Percentiles rank a stretch among this genome's conserved stretches.
phyloP scores from a whole-genome alignment of 1,140 invertebrate species.

The Macrocentrus cingulum region DNA sequence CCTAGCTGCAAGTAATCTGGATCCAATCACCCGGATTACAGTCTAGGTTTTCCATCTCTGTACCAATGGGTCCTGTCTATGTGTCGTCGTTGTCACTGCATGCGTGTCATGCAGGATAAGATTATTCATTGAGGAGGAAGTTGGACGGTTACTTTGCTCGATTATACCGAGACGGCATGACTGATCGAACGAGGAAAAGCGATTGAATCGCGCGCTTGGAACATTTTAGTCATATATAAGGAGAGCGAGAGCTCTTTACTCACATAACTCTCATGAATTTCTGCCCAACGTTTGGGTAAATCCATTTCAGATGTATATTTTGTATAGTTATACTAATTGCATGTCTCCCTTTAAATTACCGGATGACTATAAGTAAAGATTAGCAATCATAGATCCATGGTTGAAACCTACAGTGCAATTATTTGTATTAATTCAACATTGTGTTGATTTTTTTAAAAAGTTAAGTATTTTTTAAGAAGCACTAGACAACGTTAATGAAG shows the following conservation, averaged over 20 bases:
- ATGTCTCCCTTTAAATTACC: no score
- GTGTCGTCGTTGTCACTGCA: background rate
- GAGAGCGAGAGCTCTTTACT: background rate
- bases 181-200: slow-evolving; percentile 10
- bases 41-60: slow-evolving; percentile 1
- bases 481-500: no score
- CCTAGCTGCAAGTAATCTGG: background rate
- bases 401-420: no score
- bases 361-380: no score
- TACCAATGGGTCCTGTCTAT: background rate
- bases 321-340: no score
- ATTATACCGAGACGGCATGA: slow-evolving; percentile 8
- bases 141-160: slow-evolving; percentile 7
- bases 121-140: slow-evolving; percentile 4
- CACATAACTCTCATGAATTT: slow-evolving; percentile 5
- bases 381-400: no score
- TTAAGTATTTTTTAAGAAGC: no score
- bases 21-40: slow-evolving; percentile 17
- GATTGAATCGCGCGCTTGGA: slow-evolving; percentile 6
- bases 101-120: background rate
- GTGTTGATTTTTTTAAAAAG: no score
- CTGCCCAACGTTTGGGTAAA: background rate
- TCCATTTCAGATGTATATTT: no score
- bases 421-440: no score
- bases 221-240: slow-evolving; percentile 5